Conservation (phyloP, 92 coral and sea anemone genomes). For the Parazoanthus darwini region DNA sequence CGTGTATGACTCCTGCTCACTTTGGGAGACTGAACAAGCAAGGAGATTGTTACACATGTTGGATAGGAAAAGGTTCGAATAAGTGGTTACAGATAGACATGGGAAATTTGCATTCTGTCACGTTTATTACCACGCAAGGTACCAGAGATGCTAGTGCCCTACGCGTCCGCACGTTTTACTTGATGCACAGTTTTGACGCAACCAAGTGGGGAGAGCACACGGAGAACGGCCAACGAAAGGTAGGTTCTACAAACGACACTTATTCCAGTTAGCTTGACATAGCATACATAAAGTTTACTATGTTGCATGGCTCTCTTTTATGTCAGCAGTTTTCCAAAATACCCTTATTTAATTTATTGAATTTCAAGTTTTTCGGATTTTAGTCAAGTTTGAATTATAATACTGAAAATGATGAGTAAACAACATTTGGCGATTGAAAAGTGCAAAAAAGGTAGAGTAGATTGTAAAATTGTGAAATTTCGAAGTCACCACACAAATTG, state of each 20-base stretch:
- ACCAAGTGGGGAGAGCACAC: not conserved
- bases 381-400: no score
- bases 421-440: no score
- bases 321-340: no score
- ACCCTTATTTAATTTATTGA: no score
- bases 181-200: not conserved
- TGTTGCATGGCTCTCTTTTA: no score
- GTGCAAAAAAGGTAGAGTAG: no score
- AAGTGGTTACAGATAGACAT: not conserved
- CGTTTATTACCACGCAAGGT: not conserved
- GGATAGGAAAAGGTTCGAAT: not conserved
- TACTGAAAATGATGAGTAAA: no score
- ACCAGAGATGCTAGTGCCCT: not conserved
- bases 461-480: no score
- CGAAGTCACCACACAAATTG: no score
- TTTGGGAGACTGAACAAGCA: not conserved
- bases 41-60: not conserved
- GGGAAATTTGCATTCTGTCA: not conserved
- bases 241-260: not conserved
- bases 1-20: not conserved
- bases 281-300: no score
- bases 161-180: not conserved
- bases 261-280: no score
- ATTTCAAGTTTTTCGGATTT: no score
- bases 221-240: not conserved